Conservation (phyloP, 2,888 invertebrate genomes). For the Nomada flava region DNA sequence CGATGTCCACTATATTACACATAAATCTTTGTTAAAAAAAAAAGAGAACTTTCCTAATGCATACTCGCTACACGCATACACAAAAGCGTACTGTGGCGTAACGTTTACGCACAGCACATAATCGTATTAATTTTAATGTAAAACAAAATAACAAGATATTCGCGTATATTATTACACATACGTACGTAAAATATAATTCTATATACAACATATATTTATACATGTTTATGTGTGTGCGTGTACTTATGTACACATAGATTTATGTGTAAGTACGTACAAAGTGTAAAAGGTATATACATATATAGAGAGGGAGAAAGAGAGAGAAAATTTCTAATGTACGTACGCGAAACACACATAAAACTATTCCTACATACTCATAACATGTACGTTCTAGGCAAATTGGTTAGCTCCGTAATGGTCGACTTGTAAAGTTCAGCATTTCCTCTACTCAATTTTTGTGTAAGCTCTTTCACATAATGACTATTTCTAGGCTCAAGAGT, state of each 20-base stretch:
- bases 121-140: conserved; percentile 19
- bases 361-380: conserved; percentile 52
- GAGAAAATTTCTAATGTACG: conserved; percentile 50
- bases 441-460: conserved; percentile 30
- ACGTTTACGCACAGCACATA: conserved; percentile 35
- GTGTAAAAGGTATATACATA: background rate
- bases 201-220: background rate
- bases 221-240: background rate
- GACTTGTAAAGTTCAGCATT: conserved; percentile 51
- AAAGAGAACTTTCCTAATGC: conserved; percentile 45
- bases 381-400: conserved; percentile 44
- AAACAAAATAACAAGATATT: conserved; percentile 24
- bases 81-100: conserved; percentile 26
- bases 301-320: background rate
- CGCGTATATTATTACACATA: conserved; percentile 32
- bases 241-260: conserved; percentile 9
- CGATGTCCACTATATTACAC: conserved; percentile 49
- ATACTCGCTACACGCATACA: conserved; percentile 47
- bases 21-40: conserved; percentile 40
- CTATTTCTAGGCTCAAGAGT: conserved; percentile 25
- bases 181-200: conserved; percentile 15
- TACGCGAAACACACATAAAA: conserved; percentile 41
- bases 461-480: conserved; percentile 34
- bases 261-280: background rate
- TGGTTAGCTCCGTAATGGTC: conserved; percentile 38